These are phyloP conservation scores for Netelia fuscicornis DNA, from an alignment of 2,888 invertebrate species.

Conservation along the genomic window DNA sequence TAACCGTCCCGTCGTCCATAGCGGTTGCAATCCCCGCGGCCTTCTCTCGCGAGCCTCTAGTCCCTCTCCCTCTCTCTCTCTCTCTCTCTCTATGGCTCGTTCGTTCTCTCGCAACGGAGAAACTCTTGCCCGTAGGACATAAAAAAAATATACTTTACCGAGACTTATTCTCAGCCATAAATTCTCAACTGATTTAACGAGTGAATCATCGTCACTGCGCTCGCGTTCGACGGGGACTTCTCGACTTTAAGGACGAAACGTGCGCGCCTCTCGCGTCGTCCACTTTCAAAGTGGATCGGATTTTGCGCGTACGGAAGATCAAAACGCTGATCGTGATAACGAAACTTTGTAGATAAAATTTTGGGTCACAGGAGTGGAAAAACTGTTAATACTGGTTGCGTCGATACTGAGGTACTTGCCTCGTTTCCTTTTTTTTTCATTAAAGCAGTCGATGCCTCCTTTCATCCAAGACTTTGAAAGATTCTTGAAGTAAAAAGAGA, in stretches of 20 bases:
- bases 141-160: conserved; percentile 12
- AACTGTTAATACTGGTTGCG: no score
- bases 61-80: conserved; percentile 9
- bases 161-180: conserved; percentile 30
- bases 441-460: no score
- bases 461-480: no score
- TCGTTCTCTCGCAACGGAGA: conserved; percentile 14
- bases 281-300: no score
- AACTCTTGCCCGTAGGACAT: conserved; percentile 27
- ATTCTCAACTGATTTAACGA: conserved; percentile 41
- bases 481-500: no score
- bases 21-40: conserved; percentile 10
- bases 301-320: no score
- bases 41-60: neutral
- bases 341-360: no score
- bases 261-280: no score
- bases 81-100: conserved; percentile 2
- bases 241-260: neutral
- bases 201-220: conserved; percentile 29
- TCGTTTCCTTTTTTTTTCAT: no score
- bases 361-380: no score
- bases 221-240: neutral
- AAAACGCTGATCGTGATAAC: no score
- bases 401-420: no score
- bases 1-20: conserved; percentile 15